These are phyloP conservation scores for Pachydiplax longipennis DNA, from an alignment of 2,888 invertebrate species.

Conservation along the genomic window DNA sequence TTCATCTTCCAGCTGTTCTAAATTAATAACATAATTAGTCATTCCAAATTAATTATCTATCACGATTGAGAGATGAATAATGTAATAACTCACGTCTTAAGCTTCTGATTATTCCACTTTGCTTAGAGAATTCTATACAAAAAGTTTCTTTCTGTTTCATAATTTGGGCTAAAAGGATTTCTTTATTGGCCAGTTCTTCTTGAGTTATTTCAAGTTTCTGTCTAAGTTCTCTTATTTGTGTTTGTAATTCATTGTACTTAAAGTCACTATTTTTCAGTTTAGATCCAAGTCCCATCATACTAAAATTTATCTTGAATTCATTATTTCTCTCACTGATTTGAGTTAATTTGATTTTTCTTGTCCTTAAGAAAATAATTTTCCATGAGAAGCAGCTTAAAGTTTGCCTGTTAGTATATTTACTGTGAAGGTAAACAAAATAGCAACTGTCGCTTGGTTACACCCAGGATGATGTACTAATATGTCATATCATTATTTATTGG, in stretches of 20 bases:
- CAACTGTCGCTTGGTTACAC: too few relatives aligned
- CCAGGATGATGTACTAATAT: too few relatives aligned
- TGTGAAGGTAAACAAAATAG: too few relatives aligned
- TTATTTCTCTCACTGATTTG: too few relatives aligned
- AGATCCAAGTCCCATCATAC: not conserved
- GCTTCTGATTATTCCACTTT: not conserved
- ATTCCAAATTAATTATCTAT: not conserved
- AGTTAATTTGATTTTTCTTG: too few relatives aligned
- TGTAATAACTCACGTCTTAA: not conserved
- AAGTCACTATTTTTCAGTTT: not conserved
- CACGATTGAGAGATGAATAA: not conserved
- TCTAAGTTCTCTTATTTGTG: not conserved
- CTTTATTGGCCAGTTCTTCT: not conserved
- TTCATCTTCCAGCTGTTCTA: conserved; percentile 32
- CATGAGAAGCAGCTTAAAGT: too few relatives aligned
- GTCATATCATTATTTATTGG: too few relatives aligned
- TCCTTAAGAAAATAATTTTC: too few relatives aligned
- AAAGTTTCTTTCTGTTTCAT: not conserved
- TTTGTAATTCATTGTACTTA: not conserved
- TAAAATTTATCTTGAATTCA: too few relatives aligned
- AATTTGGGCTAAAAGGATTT: not conserved
- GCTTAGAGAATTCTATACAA: not conserved
- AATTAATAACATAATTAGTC: not conserved
- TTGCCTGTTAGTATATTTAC: too few relatives aligned
- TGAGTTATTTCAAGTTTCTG: not conserved